phyloP scores from a whole-genome alignment of 30 jellyfish, hydroid and myxozoan genomes.

The Aurelia aurita complex sp. Pacific region DNA sequence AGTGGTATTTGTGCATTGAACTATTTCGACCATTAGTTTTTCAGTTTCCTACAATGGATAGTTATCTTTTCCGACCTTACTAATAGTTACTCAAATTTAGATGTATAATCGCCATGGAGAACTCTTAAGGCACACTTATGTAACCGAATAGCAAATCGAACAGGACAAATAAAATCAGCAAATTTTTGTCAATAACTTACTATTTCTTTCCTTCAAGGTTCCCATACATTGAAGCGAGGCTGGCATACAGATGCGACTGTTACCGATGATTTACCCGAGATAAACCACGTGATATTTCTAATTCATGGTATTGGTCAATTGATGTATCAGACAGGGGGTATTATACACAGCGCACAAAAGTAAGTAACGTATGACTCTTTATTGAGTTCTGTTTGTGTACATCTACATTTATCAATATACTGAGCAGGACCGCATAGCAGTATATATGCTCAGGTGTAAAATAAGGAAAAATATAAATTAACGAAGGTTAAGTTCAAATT shows the following conservation, averaged over 20 bases:
- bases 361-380: conserved; percentile 1
- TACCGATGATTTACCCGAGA: conserved; percentile 66
- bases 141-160: not conserved
- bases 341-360: conserved; percentile 82
- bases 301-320: conserved; percentile 97
- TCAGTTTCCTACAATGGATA: not conserved
- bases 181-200: too few relatives aligned
- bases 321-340: conserved; percentile 84
- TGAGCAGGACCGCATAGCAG: too few relatives aligned
- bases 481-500: too few relatives aligned
- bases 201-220: conserved; percentile 33
- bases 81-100: not conserved
- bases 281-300: conserved; percentile 73
- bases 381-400: too few relatives aligned
- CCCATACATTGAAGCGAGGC: conserved; percentile 74
- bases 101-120: not conserved
- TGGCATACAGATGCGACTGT: conserved; percentile 72
- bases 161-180: too few relatives aligned
- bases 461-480: too few relatives aligned
- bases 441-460: too few relatives aligned
- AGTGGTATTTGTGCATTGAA: too few relatives aligned
- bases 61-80: not conserved
- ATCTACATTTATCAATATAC: too few relatives aligned
- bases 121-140: conserved; percentile 3
- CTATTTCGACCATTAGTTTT: too few relatives aligned